Evolutionary conservation across 1,140 invertebrate genomes (phyloP).

Genomic region (Brachionus asplanchnoidis): DNA sequence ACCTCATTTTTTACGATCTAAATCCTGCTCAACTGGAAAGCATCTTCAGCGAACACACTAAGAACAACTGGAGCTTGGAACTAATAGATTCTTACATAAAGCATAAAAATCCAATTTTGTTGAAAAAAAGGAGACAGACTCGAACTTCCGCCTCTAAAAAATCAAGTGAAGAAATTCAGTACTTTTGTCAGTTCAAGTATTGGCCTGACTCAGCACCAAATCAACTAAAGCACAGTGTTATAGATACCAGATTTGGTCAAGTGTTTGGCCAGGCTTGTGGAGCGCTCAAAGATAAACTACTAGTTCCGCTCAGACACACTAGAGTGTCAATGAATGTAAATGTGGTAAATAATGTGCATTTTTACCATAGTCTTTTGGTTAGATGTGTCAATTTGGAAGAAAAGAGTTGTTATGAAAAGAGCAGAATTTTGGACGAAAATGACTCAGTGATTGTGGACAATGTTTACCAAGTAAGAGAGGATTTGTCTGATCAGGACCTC

Average conservation of each 20-base stretch:
- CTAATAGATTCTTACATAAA: background rate
- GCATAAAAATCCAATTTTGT: background rate
- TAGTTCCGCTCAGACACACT: background rate
- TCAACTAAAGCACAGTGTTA: background rate
- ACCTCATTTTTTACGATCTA: background rate
- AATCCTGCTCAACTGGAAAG: conserved; percentile 15
- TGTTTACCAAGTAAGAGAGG: background rate
- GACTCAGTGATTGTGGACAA: background rate
- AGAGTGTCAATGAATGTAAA: background rate
- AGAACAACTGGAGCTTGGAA: background rate
- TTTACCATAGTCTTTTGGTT: background rate
- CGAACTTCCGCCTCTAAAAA: background rate
- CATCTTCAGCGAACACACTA: background rate
- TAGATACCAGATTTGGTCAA: background rate
- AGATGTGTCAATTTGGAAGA: background rate
- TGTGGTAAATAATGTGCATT: background rate
- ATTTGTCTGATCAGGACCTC: background rate
- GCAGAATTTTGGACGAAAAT: background rate
- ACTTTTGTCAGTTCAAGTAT: background rate
- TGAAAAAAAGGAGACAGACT: background rate
- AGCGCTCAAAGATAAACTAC: background rate
- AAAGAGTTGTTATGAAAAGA: background rate
- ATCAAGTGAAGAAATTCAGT: background rate
- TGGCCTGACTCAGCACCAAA: background rate
- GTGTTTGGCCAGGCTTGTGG: background rate